These are phyloP conservation scores for Bostrychus sinensis DNA, from an alignment of 2,113 vertebrate genomes.

Conservation along the genomic window DNA sequence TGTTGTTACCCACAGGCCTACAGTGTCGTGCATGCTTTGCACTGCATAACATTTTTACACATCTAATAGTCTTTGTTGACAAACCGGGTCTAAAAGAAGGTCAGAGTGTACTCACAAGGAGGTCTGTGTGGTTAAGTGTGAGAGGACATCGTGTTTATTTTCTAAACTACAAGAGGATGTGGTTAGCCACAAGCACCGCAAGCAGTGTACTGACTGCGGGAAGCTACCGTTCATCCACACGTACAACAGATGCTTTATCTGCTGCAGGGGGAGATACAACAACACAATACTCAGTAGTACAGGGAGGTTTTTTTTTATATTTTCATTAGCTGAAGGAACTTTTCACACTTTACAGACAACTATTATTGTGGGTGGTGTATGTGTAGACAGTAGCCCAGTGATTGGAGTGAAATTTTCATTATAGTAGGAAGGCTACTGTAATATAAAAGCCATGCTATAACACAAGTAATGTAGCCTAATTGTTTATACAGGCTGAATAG, in stretches of 20 bases:
- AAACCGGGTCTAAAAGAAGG: conserved; percentile 54
- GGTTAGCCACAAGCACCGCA: conserved; percentile 62
- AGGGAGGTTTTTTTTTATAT: no score
- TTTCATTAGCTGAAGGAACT: no score
- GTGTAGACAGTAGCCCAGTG: no score
- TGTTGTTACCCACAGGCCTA: background rate
- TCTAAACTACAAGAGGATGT: conserved; percentile 78
- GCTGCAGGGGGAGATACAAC: conserved; percentile 22
- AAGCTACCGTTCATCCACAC: conserved; percentile 48
- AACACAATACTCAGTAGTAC: background rate
- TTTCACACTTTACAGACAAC: no score
- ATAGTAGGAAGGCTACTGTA: no score
- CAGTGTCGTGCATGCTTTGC: background rate
- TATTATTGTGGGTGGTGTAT: no score
- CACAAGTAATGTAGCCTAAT: no score
- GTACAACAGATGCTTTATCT: conserved; percentile 45
- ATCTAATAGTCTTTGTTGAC: conserved; percentile 49
- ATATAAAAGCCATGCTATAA: no score
- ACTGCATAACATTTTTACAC: conserved; percentile 23
- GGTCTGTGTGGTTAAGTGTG: conserved; percentile 55
- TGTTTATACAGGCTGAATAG: no score
- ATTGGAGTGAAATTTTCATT: no score
- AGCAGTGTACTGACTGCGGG: conserved; percentile 42
- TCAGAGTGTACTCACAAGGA: conserved; percentile 57
- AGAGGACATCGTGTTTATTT: conserved; percentile 77